phyloP scores from a whole-genome alignment of 1,140 invertebrate species.

The Aphaenogaster floridana region DNA sequence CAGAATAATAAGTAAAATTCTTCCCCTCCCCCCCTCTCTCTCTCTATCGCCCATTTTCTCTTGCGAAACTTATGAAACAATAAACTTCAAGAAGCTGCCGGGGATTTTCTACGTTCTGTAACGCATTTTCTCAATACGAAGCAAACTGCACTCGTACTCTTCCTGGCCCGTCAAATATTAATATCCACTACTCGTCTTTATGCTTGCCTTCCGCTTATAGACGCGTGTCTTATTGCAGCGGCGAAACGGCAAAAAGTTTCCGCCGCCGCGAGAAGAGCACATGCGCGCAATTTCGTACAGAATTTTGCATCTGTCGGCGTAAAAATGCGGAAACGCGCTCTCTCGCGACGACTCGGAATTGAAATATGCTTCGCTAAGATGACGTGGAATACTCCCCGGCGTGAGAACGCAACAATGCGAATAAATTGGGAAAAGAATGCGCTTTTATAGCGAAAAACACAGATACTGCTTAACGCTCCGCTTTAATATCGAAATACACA shows the following conservation, averaged over 20 bases:
- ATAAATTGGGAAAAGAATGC: slow-evolving; percentile 34
- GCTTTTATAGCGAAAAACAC: slow-evolving; percentile 16
- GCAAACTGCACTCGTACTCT: slow-evolving; percentile 48
- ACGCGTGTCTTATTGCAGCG: slow-evolving; percentile 58
- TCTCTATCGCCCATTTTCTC: slow-evolving; percentile 17
- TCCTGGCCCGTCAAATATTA: slow-evolving; percentile 61
- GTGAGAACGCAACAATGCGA: slow-evolving; percentile 28
- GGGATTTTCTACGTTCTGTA: slow-evolving; percentile 52
- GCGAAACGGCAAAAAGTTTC: slow-evolving; percentile 52
- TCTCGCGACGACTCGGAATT: slow-evolving; percentile 49
- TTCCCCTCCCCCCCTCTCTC: neutral
- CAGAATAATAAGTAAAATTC: slow-evolving; percentile 37
- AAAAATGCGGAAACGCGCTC: slow-evolving; percentile 45
- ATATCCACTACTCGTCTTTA: slow-evolving; percentile 63
- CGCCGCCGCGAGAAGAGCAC: slow-evolving; percentile 6
- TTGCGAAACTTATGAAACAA: slow-evolving; percentile 54
- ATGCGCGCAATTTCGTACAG: slow-evolving; percentile 48
- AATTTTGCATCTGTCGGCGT: slow-evolving; percentile 49
- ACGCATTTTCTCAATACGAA: slow-evolving; percentile 59
- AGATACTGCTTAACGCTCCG: neutral
- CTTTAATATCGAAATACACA: slow-evolving; percentile 1
- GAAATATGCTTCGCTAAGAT: slow-evolving; percentile 57
- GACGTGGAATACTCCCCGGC: slow-evolving; percentile 17
- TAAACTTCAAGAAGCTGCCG: slow-evolving; percentile 50
- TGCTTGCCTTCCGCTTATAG: slow-evolving; percentile 61